These are phyloP conservation scores for Zaprionus gabonicus DNA, from an alignment of 1,140 invertebrate genomes.

Conservation along the genomic window DNA sequence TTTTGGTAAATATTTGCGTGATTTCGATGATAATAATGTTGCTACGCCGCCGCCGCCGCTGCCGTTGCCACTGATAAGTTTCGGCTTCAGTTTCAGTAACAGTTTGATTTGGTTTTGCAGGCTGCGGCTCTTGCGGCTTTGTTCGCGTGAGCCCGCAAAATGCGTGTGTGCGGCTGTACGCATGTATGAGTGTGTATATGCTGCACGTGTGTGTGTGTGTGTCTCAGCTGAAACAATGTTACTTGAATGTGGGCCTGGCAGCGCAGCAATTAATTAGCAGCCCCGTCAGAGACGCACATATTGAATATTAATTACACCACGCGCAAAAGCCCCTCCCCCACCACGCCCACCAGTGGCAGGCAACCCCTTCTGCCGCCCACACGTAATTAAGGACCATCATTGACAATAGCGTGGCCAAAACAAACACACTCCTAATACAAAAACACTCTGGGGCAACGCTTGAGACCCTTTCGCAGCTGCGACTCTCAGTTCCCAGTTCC, in stretches of 20 bases:
- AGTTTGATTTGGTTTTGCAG: slow-evolving; percentile 36
- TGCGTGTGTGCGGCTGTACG: neutral
- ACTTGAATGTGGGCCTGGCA: slow-evolving; percentile 48
- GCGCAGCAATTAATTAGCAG: slow-evolving; percentile 72
- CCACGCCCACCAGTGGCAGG: neutral
- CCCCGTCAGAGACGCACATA: slow-evolving; percentile 56
- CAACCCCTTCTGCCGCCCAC: neutral
- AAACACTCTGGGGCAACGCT: slow-evolving; percentile 57
- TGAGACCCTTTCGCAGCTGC: slow-evolving; percentile 15
- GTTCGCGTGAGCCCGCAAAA: slow-evolving; percentile 51
- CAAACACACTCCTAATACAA: slow-evolving; percentile 58
- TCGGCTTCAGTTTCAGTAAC: slow-evolving; percentile 23
- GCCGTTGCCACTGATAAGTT: slow-evolving; percentile 27
- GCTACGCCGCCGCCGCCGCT: slow-evolving; percentile 13
- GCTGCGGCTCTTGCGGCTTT: slow-evolving; percentile 65
- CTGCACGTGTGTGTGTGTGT: slow-evolving; percentile 6
- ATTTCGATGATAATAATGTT: slow-evolving; percentile 80
- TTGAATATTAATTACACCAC: slow-evolving; percentile 78
- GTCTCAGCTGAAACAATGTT: slow-evolving; percentile 22
- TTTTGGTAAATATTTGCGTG: slow-evolving; percentile 81
- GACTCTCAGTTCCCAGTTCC: slow-evolving; percentile 4
- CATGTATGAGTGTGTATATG: neutral
- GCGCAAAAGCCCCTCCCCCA: slow-evolving; percentile 3
- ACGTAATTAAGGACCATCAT: slow-evolving; percentile 62
- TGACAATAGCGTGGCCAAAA: slow-evolving; percentile 56